Evolutionary conservation across 2,888 invertebrate species (phyloP).

Genomic region (Bellardia bayeri): DNA sequence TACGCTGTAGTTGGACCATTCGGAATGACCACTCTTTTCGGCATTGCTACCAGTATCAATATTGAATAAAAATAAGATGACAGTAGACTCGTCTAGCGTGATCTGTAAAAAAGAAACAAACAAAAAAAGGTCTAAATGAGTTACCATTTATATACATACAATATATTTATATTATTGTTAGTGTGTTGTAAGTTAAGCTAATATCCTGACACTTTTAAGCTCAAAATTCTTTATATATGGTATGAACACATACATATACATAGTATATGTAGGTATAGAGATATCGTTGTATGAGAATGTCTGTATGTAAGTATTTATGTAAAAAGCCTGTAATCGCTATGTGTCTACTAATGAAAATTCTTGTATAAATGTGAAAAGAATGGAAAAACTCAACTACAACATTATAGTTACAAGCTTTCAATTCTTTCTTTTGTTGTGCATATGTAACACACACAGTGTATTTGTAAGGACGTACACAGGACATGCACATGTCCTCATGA

Average conservation of each 20-base stretch:
- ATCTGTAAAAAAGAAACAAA: too few relatives aligned
- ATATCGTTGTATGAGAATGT: not conserved
- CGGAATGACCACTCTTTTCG: too few relatives aligned
- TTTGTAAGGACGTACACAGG: not conserved
- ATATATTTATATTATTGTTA: constrained; percentile 7
- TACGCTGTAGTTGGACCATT: too few relatives aligned
- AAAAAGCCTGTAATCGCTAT: constrained; percentile 6
- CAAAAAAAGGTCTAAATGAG: too few relatives aligned
- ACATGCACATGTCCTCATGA: constrained; percentile 27
- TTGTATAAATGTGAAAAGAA: constrained; percentile 4
- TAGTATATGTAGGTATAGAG: not conserved
- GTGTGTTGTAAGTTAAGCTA: constrained; percentile 52
- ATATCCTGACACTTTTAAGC: constrained; percentile 70
- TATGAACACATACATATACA: not conserved
- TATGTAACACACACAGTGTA: constrained; percentile 5
- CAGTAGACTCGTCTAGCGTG: too few relatives aligned
- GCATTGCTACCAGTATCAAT: too few relatives aligned
- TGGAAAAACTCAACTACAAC: constrained; percentile 11
- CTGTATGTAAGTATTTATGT: not conserved
- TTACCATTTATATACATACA: not conserved
- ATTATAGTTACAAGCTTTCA: constrained; percentile 41
- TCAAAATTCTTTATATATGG: constrained; percentile 31
- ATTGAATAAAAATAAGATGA: too few relatives aligned
- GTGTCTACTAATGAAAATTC: constrained; percentile 49
- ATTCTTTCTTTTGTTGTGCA: constrained; percentile 4